A percentile compares a stretch with the other conserved stretches of the same genome.
These are phyloP conservation scores for Leucosticte australis DNA, from an alignment of 2,113 vertebrate genomes.

Conservation along the genomic window DNA sequence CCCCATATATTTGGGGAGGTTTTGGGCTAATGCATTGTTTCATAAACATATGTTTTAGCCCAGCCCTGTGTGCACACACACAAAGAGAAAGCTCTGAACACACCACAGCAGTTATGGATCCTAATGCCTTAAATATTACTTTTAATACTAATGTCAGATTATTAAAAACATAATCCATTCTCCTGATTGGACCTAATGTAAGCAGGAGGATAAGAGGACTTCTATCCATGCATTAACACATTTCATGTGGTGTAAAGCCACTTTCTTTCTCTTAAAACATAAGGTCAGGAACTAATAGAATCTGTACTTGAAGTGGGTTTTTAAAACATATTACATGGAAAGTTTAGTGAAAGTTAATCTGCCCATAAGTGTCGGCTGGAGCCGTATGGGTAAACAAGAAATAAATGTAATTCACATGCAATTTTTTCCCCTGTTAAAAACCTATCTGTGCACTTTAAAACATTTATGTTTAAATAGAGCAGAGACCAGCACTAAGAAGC, in stretches of 20 bases:
- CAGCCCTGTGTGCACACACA: background rate
- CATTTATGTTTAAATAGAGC: conserved; percentile 69
- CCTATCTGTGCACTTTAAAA: conserved; percentile 57
- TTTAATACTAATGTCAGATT: conserved; percentile 86
- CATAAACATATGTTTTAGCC: conserved; percentile 71
- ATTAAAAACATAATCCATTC: conserved; percentile 78
- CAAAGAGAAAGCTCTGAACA: conserved; percentile 46
- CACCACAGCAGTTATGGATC: conserved; percentile 67
- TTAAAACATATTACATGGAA: conserved; percentile 49
- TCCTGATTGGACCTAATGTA: conserved; percentile 71
- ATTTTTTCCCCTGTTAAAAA: conserved; percentile 51
- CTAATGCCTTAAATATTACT: conserved; percentile 80
- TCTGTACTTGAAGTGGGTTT: conserved; percentile 63
- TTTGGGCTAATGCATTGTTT: conserved; percentile 66
- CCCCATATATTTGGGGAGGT: conserved; percentile 33
- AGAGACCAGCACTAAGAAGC: conserved; percentile 65
- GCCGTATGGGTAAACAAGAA: conserved; percentile 63
- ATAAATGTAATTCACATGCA: conserved; percentile 59
- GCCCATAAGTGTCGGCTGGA: conserved; percentile 36
- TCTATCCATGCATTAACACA: conserved; percentile 81
- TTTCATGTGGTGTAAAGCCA: conserved; percentile 76
- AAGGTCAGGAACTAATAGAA: conserved; percentile 75
- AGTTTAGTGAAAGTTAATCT: conserved; percentile 78
- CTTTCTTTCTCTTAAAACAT: conserved; percentile 72
- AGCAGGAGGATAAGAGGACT: conserved; percentile 75